Evolutionary conservation across 2,888 invertebrate genomes (phyloP), one percentile per base, ranked within the genome.

Genomic region (Scelioninae gen. 1): DNA sequence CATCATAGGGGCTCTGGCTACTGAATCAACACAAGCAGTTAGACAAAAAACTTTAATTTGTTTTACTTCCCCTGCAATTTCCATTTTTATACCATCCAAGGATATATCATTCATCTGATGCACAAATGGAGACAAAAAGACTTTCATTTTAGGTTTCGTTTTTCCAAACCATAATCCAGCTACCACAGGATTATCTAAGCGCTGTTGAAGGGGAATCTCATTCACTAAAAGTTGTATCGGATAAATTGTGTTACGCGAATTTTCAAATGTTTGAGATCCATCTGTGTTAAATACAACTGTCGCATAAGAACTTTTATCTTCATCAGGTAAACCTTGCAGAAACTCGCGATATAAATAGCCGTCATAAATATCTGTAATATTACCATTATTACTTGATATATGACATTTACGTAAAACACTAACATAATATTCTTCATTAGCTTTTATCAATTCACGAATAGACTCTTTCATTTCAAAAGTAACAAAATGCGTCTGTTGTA

Each of bases 1-100:
- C 75, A 78, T 82, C 82, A 84, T 79, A 9, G 84, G 82, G 49
- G 84, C 66, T 49, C 82, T 40, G 29, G 83, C 83, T 13, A 76
- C 53, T 6, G 72, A 76, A 83, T 83, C 83, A 6, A 83, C 76
- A 53, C 81, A 74, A 13, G 74, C 55, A 51, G 63, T 16, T 31
- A 83, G 16, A 23, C 71, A 51, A 15, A 56, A 74, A 29, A 76
- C 16, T 71, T 76, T 75, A 53, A 83, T 53, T 9, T 15, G 29
- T 56, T 55, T 53, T 11, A 38, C 65, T 34, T 75, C 56, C 34
- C 58, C 62, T 16, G 53, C 38, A 47, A 83, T 62, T 1, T 66
- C 40, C 6, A 58, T 58, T 38, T 56, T 23, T 5, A 84, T 43
- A 55, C 75, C 81, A 31, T 15, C 15, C 8, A 43, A 29, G n/a